These are phyloP conservation scores for Tetramorium bicarinatum DNA, from an alignment of 2,888 invertebrate species.

Conservation along the genomic window DNA sequence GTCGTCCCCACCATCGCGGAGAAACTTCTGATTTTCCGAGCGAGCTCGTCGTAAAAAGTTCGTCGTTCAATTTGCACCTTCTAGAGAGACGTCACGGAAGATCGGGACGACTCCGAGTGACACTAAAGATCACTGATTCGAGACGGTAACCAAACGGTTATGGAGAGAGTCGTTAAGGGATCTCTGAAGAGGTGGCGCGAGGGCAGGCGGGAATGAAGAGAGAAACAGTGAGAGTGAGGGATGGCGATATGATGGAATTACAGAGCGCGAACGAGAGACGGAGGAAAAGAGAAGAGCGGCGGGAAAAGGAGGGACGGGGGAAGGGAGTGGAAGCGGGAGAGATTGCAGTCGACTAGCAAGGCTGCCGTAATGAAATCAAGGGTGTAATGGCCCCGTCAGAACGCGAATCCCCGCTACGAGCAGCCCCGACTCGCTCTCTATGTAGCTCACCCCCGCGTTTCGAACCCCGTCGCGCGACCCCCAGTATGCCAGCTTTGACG, in stretches of 20 bases:
- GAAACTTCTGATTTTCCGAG: conserved; percentile 44
- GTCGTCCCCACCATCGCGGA: conserved; percentile 56
- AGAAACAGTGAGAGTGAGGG: conserved; percentile 57
- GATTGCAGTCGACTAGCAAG: conserved; percentile 82
- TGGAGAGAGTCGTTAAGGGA: conserved; percentile 61
- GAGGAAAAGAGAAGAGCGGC: conserved; percentile 60
- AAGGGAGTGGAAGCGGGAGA: conserved; percentile 72
- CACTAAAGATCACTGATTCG: conserved; percentile 71
- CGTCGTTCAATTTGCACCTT: conserved; percentile 76
- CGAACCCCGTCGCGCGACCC: conserved; percentile 66
- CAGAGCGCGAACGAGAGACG: conserved; percentile 62
- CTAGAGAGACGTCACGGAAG: conserved; percentile 39
- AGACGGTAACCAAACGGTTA: conserved; percentile 80
- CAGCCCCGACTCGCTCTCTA: conserved; percentile 70
- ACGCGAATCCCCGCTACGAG: conserved; percentile 77
- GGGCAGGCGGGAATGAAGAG: conserved; percentile 32
- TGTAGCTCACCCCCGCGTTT: conserved; percentile 69
- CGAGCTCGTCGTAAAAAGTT: conserved; percentile 74
- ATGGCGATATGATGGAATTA: conserved; percentile 53
- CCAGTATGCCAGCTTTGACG: conserved; percentile 79
- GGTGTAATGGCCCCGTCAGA: conserved; percentile 85
- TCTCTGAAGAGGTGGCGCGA: conserved; percentile 45
- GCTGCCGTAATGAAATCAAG: conserved; percentile 84
- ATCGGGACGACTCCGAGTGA: conserved; percentile 53
- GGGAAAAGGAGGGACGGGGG: conserved; percentile 40